phyloP scores from a whole-genome alignment of 2,113 vertebrate species.

The Myotis yumanensis region DNA sequence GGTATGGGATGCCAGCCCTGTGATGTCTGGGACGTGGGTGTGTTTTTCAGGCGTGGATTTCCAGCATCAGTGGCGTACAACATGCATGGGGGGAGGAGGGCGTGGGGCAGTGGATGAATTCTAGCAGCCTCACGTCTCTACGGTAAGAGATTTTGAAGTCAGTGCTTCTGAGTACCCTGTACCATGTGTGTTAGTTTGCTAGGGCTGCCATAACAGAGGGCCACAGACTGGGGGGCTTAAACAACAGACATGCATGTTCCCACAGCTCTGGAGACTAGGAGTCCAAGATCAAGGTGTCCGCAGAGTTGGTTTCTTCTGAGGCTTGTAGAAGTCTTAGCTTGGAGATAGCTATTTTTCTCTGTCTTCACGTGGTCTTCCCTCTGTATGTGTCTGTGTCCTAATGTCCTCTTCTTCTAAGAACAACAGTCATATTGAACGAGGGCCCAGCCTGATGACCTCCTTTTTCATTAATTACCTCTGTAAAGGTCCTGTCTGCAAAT shows the following conservation, averaged over 20 bases:
- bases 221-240: background rate
- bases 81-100: background rate
- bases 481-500: background rate
- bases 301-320: background rate
- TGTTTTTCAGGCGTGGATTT: background rate
- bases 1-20: background rate
- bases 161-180: background rate
- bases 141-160: background rate
- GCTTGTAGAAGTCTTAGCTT: background rate
- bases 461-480: background rate
- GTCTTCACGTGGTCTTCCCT: background rate
- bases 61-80: background rate
- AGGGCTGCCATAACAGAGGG: background rate
- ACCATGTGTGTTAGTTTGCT: background rate
- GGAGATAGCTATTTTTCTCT: background rate
- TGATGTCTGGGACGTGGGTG: background rate
- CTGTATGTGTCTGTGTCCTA: background rate
- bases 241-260: background rate
- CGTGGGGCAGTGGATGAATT: background rate
- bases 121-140: background rate
- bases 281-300: background rate
- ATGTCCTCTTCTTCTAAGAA: background rate
- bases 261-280: background rate
- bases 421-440: background rate
- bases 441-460: background rate